Base-by-base conservation (phyloP, 2,113 vertebrate species). In the Equus quagga region DNA sequence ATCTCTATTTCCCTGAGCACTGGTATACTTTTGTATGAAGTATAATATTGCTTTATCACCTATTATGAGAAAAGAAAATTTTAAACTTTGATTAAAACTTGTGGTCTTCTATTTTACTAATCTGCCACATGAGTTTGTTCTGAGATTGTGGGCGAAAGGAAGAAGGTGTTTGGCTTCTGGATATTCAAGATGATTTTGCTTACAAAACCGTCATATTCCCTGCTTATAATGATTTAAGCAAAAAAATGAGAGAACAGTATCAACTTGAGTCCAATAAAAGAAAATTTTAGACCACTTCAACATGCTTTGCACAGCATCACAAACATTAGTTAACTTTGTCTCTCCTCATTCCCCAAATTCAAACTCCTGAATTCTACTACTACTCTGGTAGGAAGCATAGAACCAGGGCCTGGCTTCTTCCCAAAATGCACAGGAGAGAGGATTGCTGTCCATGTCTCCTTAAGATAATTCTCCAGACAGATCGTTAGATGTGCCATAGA, bases 51-150 rank as follows among this genome's bases (percentile, higher is more conserved):
- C 28, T 79, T 67, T 94, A 79, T 89, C 73, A 1, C 33, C 31
- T 73, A 85, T 80, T 67, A 73, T 15, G 80, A 73, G 14, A 44
- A n/a, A 96, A 91, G 23, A 41, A 86, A 75, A 94, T 89, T 26
- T 46, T 65, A 79, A 94, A 7, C n/a, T 96, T 92, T 96, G 6
- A 3, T 73, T 94, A 85, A 73, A 54, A 75, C 60, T 19, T 73
- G 14, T 73, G 18, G 4, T 62, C 33, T 89, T 92, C 81, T 80
- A 78, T 67, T 64, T 19, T 80, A 41, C 33, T 75, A 72, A 65
- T 36, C 31, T 79, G 21, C 46, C 13, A 78, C 3, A 72, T 65
- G 49, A 58, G 10, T 70, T 90, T 86, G 5, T 70, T 81, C 33
- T 69, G 46, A 96, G 36, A 78, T 65, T 76, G 36, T 78, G 8